Percentiles rank a stretch among this genome's conserved stretches.
These are phyloP conservation scores for Noctua comes DNA, from an alignment of 2,888 invertebrate genomes.

Conservation along the genomic window DNA sequence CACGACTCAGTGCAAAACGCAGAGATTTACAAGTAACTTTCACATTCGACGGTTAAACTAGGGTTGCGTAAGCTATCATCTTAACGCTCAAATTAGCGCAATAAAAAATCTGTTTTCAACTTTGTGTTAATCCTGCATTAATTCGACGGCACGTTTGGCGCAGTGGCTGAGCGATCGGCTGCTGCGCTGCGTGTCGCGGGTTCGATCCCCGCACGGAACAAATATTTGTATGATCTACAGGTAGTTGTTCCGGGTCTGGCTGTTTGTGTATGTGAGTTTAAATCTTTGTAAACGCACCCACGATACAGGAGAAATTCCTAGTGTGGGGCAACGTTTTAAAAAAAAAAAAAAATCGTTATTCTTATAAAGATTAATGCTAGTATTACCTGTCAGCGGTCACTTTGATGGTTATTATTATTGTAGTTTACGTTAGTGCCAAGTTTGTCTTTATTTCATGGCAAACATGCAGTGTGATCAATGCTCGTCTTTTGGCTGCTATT, in stretches of 20 bases:
- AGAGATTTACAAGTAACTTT: neutral
- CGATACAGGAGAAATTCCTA: no score
- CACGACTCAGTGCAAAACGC: neutral
- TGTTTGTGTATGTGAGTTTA: no score
- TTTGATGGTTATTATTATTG: neutral
- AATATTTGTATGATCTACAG: no score
- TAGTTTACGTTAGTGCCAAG: neutral
- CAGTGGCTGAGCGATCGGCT: no score
- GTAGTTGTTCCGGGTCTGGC: no score
- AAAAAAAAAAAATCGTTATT: no score
- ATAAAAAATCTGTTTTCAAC: neutral
- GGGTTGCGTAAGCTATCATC: neutral
- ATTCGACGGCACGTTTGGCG: no score
- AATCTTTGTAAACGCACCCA: no score
- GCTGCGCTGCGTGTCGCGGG: no score
- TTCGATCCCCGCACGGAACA: no score
- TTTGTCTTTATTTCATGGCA: neutral
- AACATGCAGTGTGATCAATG: neutral
- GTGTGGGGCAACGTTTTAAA: no score
- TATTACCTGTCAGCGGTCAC: neutral
- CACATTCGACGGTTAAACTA: neutral
- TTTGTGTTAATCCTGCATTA: no score
- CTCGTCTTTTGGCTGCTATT: neutral
- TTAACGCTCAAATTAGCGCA: neutral
- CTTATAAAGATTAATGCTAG: neutral